Conservation (phyloP, 2,113 vertebrate species). For the Malurus elegans region DNA sequence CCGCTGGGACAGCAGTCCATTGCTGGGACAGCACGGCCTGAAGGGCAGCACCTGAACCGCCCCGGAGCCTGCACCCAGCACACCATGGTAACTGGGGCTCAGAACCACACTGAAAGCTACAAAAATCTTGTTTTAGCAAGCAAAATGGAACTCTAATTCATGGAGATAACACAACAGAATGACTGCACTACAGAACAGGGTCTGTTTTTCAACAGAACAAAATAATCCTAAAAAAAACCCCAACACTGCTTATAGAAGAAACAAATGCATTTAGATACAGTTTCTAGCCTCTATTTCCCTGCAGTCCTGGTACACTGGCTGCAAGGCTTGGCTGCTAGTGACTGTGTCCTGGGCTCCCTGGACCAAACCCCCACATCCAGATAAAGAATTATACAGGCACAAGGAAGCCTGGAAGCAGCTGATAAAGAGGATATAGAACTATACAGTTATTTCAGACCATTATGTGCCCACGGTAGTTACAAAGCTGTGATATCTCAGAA, state of each 20-base stretch:
- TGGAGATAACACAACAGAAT: rapidly evolving
- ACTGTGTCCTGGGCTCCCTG: not conserved
- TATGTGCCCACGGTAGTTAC: not conserved
- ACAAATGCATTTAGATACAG: not conserved
- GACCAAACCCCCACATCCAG: not conserved
- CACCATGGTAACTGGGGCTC: rapidly evolving
- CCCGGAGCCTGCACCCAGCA: not conserved
- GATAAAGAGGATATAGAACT: not conserved
- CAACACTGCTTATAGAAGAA: not conserved
- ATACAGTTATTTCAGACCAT: not conserved
- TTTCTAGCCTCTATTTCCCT: not conserved
- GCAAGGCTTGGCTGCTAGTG: not conserved
- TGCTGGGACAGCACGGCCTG: not conserved
- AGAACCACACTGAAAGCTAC: rapidly evolving
- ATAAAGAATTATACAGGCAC: not conserved
- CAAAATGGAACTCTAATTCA: not conserved
- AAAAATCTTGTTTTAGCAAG: not conserved
- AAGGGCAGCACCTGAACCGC: not conserved
- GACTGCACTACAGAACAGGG: rapidly evolving
- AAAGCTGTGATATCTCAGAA: not conserved
- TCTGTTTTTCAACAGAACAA: not conserved
- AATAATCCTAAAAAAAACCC: rapidly evolving
- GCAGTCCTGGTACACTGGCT: too few relatives aligned
- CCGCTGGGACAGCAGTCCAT: too few relatives aligned
- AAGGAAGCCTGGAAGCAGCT: not conserved